Evolutionary conservation across 1,140 invertebrate species (phyloP).

Genomic region (Philopotamus ludificatus): DNA sequence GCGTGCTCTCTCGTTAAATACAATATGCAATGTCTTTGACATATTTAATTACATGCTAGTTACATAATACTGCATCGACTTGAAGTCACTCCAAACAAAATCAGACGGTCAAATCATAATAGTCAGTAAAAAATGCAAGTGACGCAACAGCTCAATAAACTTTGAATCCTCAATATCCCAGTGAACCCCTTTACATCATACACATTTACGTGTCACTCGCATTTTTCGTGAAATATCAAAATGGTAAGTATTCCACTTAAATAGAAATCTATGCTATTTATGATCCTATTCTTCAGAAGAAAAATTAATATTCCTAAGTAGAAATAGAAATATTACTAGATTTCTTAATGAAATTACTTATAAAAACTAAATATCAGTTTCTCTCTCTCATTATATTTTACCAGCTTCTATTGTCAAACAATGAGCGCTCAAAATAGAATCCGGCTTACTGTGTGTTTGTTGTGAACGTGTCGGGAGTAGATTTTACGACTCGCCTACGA

Average conservation of each 20-base stretch:
- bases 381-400: too few species aligned
- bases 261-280: background rate
- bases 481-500: too few species aligned
- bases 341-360: too few species aligned
- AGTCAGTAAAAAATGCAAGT: constrained; percentile 18
- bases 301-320: too few species aligned
- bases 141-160: background rate
- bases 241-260: background rate
- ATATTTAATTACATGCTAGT: too few species aligned
- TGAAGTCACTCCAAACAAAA: constrained; percentile 19
- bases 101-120: background rate
- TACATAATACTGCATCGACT: background rate
- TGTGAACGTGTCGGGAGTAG: background rate
- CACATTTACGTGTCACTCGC: constrained; percentile 8
- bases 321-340: too few species aligned
- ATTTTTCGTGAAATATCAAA: constrained; percentile 8
- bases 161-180: background rate
- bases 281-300: background rate
- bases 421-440: background rate
- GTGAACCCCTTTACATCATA: background rate
- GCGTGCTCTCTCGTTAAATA: background rate
- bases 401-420: constrained; percentile 28
- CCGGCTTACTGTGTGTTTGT: background rate
- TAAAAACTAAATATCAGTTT: too few species aligned
- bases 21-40: background rate